Evolutionary conservation across 2,888 invertebrate species (phyloP).

Genomic region (Drosophila fulvimacula): DNA sequence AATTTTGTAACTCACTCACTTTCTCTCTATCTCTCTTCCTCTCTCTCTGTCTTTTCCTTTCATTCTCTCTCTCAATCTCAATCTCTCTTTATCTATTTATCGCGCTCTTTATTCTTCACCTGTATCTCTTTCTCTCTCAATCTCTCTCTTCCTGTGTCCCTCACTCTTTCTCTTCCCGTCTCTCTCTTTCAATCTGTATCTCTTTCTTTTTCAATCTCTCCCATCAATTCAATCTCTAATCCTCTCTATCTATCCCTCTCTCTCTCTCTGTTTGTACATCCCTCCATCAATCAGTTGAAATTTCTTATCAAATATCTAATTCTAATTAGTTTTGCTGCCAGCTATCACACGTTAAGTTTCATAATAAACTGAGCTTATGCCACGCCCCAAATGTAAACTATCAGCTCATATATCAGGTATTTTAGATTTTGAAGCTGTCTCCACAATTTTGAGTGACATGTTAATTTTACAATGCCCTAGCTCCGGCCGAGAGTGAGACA

Average conservation of each 20-base stretch:
- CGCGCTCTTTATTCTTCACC: not conserved
- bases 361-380: constrained; percentile 5
- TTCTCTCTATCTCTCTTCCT: not conserved
- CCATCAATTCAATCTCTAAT: too few relatives aligned
- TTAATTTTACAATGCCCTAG: constrained; percentile 52
- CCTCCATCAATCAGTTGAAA: not conserved
- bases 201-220: not conserved
- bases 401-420: constrained; percentile 1
- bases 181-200: not conserved
- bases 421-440: constrained; percentile 25
- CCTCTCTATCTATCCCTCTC: not conserved
- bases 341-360: not conserved
- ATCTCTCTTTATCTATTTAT: not conserved
- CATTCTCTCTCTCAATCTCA: not conserved
- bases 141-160: not conserved
- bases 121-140: not conserved
- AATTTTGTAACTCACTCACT: too few relatives aligned
- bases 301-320: not conserved
- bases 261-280: not conserved
- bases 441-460: constrained; percentile 57
- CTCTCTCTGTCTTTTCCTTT: not conserved
- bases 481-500: constrained; percentile 50
- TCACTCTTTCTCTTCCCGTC: too few relatives aligned
- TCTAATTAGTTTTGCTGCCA: not conserved
- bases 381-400: constrained; percentile 47